Evolutionary conservation across 2,113 vertebrate genomes (phyloP).

Genomic region (human (Homo sapiens)): GRCh38 chr1:57129001-57129500

Average conservation of each 20-base stretch:
- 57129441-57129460: background rate
- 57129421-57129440: slow-evolving; percentile 40
- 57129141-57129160: background rate
- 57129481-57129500: background rate
- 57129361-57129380: slow-evolving; percentile 67
- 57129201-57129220: slow-evolving; percentile 42
- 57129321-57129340: slow-evolving; percentile 83
- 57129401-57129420: slow-evolving; percentile 46
- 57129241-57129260: slow-evolving; percentile 74
- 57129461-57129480: background rate
- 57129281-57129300: slow-evolving; percentile 76
- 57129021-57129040: background rate
- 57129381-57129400: slow-evolving; percentile 55
- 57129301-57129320: slow-evolving; percentile 77
- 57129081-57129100: background rate
- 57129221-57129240: slow-evolving; percentile 70
- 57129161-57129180: background rate
- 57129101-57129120: background rate
- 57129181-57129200: slow-evolving; percentile 36
- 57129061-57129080: background rate
- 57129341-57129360: slow-evolving; percentile 83
- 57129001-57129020: background rate
- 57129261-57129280: slow-evolving; percentile 64
- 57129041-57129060: background rate
- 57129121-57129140: background rate